Evolutionary conservation across 2,888 invertebrate species (phyloP), one percentile per base, ranked within the genome.

Genomic region (Notocelia uddmanniana): DNA sequence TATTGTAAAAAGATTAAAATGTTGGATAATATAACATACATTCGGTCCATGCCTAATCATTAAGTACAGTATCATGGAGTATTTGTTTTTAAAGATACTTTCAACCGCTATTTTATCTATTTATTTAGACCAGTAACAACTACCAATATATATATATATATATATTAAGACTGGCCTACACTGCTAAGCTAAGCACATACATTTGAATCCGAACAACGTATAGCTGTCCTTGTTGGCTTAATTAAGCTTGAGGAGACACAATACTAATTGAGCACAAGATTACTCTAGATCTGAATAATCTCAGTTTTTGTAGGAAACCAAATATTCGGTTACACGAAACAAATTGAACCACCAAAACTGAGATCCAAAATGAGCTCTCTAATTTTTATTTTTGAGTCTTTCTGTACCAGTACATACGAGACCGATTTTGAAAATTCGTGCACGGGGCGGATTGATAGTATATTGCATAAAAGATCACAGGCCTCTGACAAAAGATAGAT

Each of bases 21-120:
- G 34, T 34, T 67, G 23, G 41, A 45, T 50, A 45, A 18, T 57
- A 50, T 69, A 70, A 67, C 67, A 71, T 71, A 60, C 71, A 67
- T 59, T 55, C 21, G 55, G 34, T 62, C 62, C 72, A 72, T 72
- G 72, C 72, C 55, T 62, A 45, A n/a, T 60, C 52, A 41, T 18
- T 60, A 55, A 48, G 55, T 69, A 48, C 55, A 34, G 41, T 55
- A 55, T 60, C 60, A 66, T 55, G 45, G 31, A 64, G 66, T 59
- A 60, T 64, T 52, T 59, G 11, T 52, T 19, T 45, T 67, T 15
- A 60, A 52, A 31, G 1, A 26, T 60, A 66, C 37, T 13, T 62
- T 60, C 19, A 62, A 67, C 31, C 18, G 48, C 72, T 62, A 68
- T 72, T 62, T 55, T 41, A 57, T 68, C 60, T 62, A 72, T 71